Conservation (phyloP, 2,888 invertebrate species). For the Synergus gifuensis region DNA sequence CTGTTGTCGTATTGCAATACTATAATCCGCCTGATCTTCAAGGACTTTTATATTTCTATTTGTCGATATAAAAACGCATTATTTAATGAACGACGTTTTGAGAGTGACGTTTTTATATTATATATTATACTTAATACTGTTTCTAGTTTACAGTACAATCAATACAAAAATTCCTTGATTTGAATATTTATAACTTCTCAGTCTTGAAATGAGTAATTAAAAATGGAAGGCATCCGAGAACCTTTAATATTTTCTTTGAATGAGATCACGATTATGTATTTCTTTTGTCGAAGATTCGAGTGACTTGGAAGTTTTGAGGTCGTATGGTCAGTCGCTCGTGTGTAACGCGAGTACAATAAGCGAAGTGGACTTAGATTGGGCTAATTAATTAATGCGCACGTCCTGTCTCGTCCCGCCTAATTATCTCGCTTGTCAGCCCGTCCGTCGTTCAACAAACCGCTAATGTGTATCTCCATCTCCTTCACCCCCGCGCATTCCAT, state of each 20-base stretch:
- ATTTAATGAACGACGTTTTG: not conserved
- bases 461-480: slow-evolving; percentile 56
- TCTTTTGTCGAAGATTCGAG: slow-evolving; percentile 26
- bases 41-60: not conserved
- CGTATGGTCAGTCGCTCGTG: slow-evolving; percentile 66
- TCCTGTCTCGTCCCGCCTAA: slow-evolving; percentile 76
- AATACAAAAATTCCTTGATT: too few relatives aligned
- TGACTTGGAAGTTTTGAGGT: slow-evolving; percentile 63
- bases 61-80: not conserved
- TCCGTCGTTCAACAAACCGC: slow-evolving; percentile 67
- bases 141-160: too few relatives aligned
- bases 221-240: not conserved
- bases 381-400: slow-evolving; percentile 78
- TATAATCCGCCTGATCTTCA: slow-evolving; percentile 38
- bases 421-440: slow-evolving; percentile 75
- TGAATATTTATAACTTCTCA: too few relatives aligned
- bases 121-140: too few relatives aligned
- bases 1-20: slow-evolving; percentile 34
- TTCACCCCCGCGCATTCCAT: slow-evolving; percentile 52
- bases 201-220: too few relatives aligned
- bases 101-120: too few relatives aligned
- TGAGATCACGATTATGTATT: not conserved
- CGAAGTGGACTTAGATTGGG: slow-evolving; percentile 76
- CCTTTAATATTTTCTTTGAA: slow-evolving; percentile 25
- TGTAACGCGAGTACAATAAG: slow-evolving; percentile 68